Evolutionary conservation across 2,797 vertebrate species (phyloP), one percentile per base, ranked within the genome.

Genomic region (Hydrocynus forskahlii): DNA sequence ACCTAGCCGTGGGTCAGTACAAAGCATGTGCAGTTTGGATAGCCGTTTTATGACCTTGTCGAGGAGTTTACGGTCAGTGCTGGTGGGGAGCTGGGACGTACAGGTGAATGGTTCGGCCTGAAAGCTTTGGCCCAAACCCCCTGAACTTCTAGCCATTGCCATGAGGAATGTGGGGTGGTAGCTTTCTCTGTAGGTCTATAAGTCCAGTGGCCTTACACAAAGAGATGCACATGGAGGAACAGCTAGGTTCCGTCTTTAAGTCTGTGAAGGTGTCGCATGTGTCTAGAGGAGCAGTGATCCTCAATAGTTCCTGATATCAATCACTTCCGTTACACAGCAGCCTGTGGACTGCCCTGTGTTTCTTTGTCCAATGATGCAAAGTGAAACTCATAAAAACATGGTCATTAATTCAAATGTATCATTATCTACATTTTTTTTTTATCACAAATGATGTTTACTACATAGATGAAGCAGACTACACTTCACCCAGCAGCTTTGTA

Each of bases 31-130:
- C 74, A 97, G 91, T 76, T 92, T 93, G 1, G 91, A 86, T 84
- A 97, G 85, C 78, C 83, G 90, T 80, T 88, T 93, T 12, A 93
- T 79, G 55, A 88, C 84, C 83, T 93, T 96, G 14, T 94, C 92
- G 81, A 95, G 71, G 38, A 90, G 81, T 35, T 88, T 90, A 13
- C 67, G 75, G 66, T 94, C 94, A 0, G 71, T 64, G 8, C 72
- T 81, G 23, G 82, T 90, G 1, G 86, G 88, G 4, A 62, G n/a
- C 75, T 88, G 84, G 1, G 80, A 81, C 79, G 69, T 77, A 21
- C 63, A 66, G 21, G 54, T 48, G 40, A 85, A 67, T 43, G 38
- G 35, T 0, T 81, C 81, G 0, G 71, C 72, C 48, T 82, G 83
- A 0, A 82, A 70, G 70, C 68, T 89, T 67, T 21, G 75, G 76